phyloP scores from a whole-genome alignment of 2,113 vertebrate genomes.

The Asarcornis scutulata region DNA sequence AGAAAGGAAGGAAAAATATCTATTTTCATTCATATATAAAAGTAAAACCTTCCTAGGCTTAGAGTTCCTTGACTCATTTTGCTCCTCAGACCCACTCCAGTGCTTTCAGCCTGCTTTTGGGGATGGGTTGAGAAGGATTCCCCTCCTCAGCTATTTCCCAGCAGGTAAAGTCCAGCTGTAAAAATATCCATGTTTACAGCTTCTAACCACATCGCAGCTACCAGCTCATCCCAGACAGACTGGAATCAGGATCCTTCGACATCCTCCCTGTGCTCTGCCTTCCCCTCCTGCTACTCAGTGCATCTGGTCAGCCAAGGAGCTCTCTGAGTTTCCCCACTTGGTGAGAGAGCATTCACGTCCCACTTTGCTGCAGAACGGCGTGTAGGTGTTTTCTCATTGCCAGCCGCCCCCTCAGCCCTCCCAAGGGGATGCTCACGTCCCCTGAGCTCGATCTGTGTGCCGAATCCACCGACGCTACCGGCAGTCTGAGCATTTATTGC shows the following conservation, averaged over 20 bases:
- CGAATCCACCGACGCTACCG: not conserved
- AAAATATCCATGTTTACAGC: not conserved
- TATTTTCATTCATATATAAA: not conserved
- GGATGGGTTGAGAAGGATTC: not conserved
- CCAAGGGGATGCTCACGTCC: not conserved
- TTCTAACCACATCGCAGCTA: not conserved
- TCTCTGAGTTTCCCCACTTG: not conserved
- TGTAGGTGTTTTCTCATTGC: not conserved
- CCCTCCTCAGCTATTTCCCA: not conserved
- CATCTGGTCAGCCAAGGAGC: not conserved
- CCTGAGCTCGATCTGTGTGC: not conserved
- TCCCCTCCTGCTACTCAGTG: not conserved
- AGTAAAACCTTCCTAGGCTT: not conserved
- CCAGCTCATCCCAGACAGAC: not conserved
- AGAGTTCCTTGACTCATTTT: not conserved
- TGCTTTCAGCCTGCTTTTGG: not conserved
- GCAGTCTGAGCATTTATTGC: not conserved
- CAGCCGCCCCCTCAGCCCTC: not conserved
- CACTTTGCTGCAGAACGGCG: not conserved
- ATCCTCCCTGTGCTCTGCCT: rapidly evolving
- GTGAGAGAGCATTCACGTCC: not conserved
- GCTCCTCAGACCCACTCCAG: not conserved
- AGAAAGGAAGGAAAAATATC: not conserved
- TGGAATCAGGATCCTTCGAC: not conserved
- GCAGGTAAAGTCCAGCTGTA: not conserved